Conservation (phyloP, 2,113 vertebrate genomes). For the Electrona antarctica region DNA sequence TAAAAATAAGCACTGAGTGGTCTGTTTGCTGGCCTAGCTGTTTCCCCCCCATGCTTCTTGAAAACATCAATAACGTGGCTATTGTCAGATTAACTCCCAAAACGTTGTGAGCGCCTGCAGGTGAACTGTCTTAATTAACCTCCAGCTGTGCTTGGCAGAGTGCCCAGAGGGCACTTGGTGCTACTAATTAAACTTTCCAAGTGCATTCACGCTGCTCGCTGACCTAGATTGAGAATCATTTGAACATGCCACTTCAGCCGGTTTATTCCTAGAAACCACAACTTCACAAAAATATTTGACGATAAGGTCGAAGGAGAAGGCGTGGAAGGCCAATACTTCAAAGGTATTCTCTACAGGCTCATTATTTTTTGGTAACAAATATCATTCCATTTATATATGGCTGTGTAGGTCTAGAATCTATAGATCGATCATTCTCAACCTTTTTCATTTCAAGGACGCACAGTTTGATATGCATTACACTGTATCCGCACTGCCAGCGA, state of each 20-base stretch:
- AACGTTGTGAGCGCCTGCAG: constrained; percentile 43
- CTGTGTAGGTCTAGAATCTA: too few relatives aligned
- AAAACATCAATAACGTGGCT: constrained; percentile 13
- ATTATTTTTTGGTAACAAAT: too few relatives aligned
- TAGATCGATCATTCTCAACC: too few relatives aligned
- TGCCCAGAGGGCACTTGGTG: constrained; percentile 41
- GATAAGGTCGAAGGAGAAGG: too few relatives aligned
- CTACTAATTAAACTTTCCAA: constrained; percentile 64
- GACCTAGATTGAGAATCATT: constrained; percentile 69
- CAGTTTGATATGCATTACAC: too few relatives aligned
- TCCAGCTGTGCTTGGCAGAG: constrained; percentile 54
- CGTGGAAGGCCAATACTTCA: too few relatives aligned
- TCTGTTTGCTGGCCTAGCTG: too few relatives aligned
- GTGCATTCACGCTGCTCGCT: constrained; percentile 65
- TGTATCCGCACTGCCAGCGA: too few relatives aligned
- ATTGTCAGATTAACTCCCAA: constrained; percentile 44
- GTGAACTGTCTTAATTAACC: constrained; percentile 43
- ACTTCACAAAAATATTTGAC: background rate
- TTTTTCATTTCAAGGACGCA: too few relatives aligned
- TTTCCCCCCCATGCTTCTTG: constrained; percentile 1
- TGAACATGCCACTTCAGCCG: constrained; percentile 35
- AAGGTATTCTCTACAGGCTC: too few relatives aligned
- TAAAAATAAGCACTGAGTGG: too few relatives aligned
- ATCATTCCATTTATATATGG: too few relatives aligned
- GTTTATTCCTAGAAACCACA: constrained; percentile 20